A percentile compares a stretch with the other conserved stretches of the same genome.
These are phyloP conservation scores for Drosophila paucipuncta DNA, from an alignment of 2,888 invertebrate genomes.

Conservation along the genomic window DNA sequence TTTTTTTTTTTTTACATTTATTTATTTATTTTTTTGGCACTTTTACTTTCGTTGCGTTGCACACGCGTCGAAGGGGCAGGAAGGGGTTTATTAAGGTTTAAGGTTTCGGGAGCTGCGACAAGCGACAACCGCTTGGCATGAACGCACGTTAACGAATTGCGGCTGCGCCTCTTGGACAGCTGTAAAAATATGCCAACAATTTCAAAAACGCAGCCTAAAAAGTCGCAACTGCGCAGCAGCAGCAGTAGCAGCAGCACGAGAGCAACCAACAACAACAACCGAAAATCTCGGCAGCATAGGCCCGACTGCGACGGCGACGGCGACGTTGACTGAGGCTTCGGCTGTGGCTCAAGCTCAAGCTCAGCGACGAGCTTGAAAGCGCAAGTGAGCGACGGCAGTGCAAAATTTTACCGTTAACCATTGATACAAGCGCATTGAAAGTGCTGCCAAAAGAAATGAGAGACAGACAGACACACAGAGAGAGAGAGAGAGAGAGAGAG, in stretches of 20 bases:
- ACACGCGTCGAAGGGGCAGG: constrained; percentile 30
- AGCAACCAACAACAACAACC: constrained; percentile 27
- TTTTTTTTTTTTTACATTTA: constrained; percentile 3
- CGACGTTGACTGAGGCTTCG: neutral
- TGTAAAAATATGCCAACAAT: constrained; percentile 83
- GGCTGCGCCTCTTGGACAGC: constrained; percentile 83
- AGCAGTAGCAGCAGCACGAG: constrained; percentile 45
- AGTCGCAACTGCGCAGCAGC: constrained; percentile 29
- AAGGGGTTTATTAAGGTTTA: constrained; percentile 6
- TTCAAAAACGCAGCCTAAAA: constrained; percentile 79
- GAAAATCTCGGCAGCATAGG: constrained; percentile 45
- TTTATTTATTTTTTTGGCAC: constrained; percentile 46
- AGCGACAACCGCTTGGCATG: constrained; percentile 80
- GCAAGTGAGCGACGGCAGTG: constrained; percentile 57
- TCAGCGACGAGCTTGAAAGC: constrained; percentile 37
- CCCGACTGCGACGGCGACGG: constrained; percentile 7
- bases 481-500: constrained; percentile 14
- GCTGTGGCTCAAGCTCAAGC: constrained; percentile 31
- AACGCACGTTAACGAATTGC: constrained; percentile 83
- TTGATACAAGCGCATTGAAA: constrained; percentile 57
- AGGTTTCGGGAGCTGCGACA: constrained; percentile 62
- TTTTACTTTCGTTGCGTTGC: constrained; percentile 65
- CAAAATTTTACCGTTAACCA: constrained; percentile 69
- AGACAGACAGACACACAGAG: constrained; percentile 19
- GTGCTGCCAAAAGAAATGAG: constrained; percentile 55